Evolutionary conservation across 1,140 invertebrate species (phyloP).

Genomic region (Pseudomyrmex concolor): DNA sequence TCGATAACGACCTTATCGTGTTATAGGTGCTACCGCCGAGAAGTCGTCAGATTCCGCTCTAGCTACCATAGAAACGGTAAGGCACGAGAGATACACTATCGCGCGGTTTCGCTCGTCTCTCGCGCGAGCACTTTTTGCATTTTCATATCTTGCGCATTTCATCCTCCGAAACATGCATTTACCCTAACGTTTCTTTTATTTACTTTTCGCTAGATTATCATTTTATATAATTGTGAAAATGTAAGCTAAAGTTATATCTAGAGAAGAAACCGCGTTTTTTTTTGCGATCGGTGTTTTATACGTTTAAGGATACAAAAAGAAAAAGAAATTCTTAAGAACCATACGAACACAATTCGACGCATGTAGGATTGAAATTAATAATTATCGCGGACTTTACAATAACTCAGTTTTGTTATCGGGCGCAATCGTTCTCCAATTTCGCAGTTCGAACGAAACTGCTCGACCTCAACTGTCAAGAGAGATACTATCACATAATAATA

Average conservation of each 20-base stretch:
- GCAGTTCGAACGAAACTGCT: not conserved
- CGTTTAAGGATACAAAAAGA: too few species aligned
- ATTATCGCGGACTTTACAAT: not conserved
- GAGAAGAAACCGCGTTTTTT: not conserved
- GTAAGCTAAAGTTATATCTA: not conserved
- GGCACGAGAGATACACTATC: constrained; percentile 54
- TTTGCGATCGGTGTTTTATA: too few species aligned
- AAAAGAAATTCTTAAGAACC: not conserved
- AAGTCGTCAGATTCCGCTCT: constrained; percentile 56
- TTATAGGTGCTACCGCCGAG: constrained; percentile 57
- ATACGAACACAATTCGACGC: too few species aligned
- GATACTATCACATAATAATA: constrained; percentile 3
- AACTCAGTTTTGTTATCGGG: not conserved
- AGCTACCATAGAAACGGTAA: constrained; percentile 10
- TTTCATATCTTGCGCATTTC: constrained; percentile 38
- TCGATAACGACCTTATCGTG: constrained; percentile 78
- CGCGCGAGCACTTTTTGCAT: constrained; percentile 45
- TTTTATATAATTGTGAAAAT: not conserved
- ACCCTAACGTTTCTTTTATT: not conserved
- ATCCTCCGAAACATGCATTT: not conserved
- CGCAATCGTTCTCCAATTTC: constrained; percentile 27
- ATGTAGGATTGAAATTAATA: not conserved
- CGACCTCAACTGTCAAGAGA: not conserved
- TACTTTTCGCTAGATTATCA: not conserved
- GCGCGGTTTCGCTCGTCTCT: constrained; percentile 33